These are phyloP conservation scores for Popillia japonica DNA, from an alignment of 1,140 invertebrate species.

Conservation along the genomic window DNA sequence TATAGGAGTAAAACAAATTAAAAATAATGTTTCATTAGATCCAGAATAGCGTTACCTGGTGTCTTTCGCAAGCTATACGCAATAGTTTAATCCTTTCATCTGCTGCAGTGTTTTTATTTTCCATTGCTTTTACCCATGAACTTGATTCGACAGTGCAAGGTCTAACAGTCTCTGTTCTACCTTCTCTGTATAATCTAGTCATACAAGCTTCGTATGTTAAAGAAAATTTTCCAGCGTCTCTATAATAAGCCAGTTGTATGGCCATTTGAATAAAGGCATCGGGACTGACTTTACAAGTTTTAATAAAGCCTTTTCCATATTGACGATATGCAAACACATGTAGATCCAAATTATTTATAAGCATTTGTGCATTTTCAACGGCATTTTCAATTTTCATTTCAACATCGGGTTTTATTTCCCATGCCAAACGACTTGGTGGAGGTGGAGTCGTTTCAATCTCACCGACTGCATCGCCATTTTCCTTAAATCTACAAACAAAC, in stretches of 20 bases:
- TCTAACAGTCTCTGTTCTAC: conserved; percentile 96
- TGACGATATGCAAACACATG: conserved; percentile 81
- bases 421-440: conserved; percentile 83
- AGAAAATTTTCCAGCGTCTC: conserved; percentile 90
- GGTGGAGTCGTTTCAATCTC: conserved; percentile 77
- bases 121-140: conserved; percentile 92
- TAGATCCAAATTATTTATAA: conserved; percentile 84
- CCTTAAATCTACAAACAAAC: conserved; percentile 75
- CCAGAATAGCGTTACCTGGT: conserved; percentile 70
- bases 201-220: conserved; percentile 98
- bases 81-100: conserved; percentile 77
- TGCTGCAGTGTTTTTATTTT: conserved; percentile 67
- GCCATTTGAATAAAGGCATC: conserved; percentile 98
- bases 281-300: conserved; percentile 87
- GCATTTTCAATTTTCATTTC: conserved; percentile 75
- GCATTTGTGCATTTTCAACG: conserved; percentile 66
- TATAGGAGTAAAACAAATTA: too few relatives aligned
- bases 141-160: conserved; percentile 93
- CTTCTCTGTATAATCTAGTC: conserved; percentile 95
- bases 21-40: too few relatives aligned
- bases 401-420: conserved; percentile 77
- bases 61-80: conserved; percentile 76
- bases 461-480: conserved; percentile 81
- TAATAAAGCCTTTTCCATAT: conserved; percentile 96
- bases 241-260: conserved; percentile 92